Evolutionary conservation across 2,113 vertebrate genomes (phyloP), one percentile per base, ranked within the genome.

Genomic region (Stictonetta naevosa): DNA sequence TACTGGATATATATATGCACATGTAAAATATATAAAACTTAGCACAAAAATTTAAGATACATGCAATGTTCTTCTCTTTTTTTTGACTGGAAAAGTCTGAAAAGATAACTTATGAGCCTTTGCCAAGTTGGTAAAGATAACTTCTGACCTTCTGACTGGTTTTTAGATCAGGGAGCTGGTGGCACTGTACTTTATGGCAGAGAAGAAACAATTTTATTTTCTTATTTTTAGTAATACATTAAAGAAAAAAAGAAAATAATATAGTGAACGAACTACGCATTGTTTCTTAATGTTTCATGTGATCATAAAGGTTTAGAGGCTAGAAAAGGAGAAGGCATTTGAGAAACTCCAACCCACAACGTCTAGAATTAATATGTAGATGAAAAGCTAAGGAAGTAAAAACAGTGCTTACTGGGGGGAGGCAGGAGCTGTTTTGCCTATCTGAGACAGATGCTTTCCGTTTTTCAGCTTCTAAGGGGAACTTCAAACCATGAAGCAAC

Each of bases 31-130:
- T 42, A 79, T 42, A 86, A 77, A 93, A 71, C 17, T 77, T 95
- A 13, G 69, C 68, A 86, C 60, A 90, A 59, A 56, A 59, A 63
- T 83, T 94, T 86, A 93, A 94, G 91, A 92, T 59, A 93, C 25
- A 88, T 86, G 73, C 76, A 94, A 78, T 94, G 66, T 92, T 93
- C 86, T 26, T 77, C 68, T 96, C 44, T 74, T 90, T 74, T 93
- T 38, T 93, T 94, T 40, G 52, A 77, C 1, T 1, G 58, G 84
- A 58, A 64, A 93, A 84, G 44, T 82, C 62, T 82, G 66, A 87
- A 68, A 60, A 34, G 38, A 84, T 91, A 82, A 73, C 60, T 74
- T 91, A 72, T 20, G 38, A 91, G 52, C 64, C 13, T 19, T 34
- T 86, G 77, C 77, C 86, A 69, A 91, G 62, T 10, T 67, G 56